Conservation (phyloP, 2,797 vertebrate species). For the Pristis pectinata region DNA sequence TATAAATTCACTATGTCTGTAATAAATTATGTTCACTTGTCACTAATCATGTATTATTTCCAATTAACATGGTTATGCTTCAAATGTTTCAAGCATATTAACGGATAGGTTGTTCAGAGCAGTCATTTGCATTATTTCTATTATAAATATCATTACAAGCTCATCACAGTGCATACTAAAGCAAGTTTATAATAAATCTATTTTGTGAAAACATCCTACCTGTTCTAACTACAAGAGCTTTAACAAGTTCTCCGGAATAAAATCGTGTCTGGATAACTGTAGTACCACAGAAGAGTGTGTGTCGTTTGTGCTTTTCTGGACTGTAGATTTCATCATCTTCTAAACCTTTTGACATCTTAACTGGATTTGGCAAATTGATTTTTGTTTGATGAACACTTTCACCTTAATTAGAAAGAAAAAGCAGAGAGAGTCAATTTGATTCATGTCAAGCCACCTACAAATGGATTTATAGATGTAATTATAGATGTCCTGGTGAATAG, state of each 20-base stretch:
- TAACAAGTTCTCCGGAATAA: slow-evolving; percentile 90
- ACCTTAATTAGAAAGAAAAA: slow-evolving; percentile 55
- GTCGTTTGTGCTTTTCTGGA: slow-evolving; percentile 79
- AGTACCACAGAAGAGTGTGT: slow-evolving; percentile 95
- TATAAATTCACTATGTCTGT: background rate
- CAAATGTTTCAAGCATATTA: background rate
- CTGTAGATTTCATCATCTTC: slow-evolving; percentile 64
- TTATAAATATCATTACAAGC: background rate
- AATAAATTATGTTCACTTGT: background rate
- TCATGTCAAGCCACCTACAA: background rate
- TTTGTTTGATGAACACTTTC: slow-evolving; percentile 98
- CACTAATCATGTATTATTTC: background rate
- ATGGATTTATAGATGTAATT: background rate
- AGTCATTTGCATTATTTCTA: background rate
- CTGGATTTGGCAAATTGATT: slow-evolving; percentile 85
- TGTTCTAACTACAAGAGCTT: slow-evolving; percentile 88
- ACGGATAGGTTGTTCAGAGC: background rate
- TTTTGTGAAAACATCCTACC: slow-evolving; percentile 55
- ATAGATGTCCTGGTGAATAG: too few species aligned
- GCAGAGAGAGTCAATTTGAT: background rate
- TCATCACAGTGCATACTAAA: background rate
- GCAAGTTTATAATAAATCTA: background rate
- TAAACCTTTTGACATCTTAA: slow-evolving; percentile 55
- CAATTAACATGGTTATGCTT: background rate
- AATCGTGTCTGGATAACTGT: slow-evolving; percentile 95